phyloP scores from a whole-genome alignment of 2,113 vertebrate species.

The Protobothrops flavoviridis region DNA sequence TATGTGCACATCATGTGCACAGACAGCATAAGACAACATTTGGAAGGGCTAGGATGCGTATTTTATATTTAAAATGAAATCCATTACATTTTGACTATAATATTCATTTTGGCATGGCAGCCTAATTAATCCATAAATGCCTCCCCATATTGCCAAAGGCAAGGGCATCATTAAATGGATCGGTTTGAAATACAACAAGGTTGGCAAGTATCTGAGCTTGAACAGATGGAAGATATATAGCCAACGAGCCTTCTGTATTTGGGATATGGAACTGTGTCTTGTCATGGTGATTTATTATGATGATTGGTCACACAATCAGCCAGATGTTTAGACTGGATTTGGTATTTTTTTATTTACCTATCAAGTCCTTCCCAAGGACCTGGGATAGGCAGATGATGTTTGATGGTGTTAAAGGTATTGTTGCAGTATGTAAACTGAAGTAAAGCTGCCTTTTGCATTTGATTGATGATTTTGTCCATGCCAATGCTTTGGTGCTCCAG shows the following conservation, averaged over 20 bases:
- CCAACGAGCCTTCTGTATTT: not conserved
- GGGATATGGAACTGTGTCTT: not conserved
- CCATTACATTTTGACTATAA: slow-evolving; percentile 45
- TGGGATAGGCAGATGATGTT: not conserved
- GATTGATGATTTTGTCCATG: not conserved
- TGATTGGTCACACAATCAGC: not conserved
- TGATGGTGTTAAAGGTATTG: not conserved
- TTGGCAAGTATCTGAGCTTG: slow-evolving; percentile 37
- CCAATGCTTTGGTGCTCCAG: not conserved
- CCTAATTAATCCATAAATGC: slow-evolving; percentile 53
- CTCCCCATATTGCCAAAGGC: slow-evolving; percentile 32
- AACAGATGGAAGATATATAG: slow-evolving; percentile 29
- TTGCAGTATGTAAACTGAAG: not conserved
- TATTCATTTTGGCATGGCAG: slow-evolving; percentile 41
- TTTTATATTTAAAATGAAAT: slow-evolving; percentile 53
- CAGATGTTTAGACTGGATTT: not conserved
- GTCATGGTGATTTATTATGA: not conserved
- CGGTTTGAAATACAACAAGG: slow-evolving; percentile 47
- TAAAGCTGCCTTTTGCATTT: not conserved
- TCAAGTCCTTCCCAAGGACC: not conserved
- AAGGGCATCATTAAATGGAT: slow-evolving; percentile 48
- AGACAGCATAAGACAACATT: slow-evolving; percentile 28
- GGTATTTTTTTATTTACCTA: not conserved
- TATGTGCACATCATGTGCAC: fast-evolving
- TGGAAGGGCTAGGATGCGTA: not conserved